Evolutionary conservation across 2,888 invertebrate species (phyloP).

Genomic region (Eupithecia centaureata): DNA sequence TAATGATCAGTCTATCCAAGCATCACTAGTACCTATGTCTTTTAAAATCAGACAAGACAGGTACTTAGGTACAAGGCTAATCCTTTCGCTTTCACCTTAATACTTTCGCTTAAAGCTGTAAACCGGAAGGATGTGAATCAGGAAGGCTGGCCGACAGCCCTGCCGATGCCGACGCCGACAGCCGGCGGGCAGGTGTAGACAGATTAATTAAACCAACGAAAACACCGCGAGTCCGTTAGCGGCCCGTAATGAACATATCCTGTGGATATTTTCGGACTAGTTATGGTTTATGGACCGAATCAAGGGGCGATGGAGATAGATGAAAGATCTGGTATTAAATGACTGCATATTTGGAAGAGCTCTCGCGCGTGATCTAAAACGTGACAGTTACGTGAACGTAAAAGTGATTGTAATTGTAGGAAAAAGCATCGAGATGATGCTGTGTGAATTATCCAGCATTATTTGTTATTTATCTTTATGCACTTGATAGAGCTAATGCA

Average conservation of each 20-base stretch:
- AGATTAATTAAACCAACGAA: conserved; percentile 69
- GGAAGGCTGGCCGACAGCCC: conserved; percentile 31
- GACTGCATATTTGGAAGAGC: background rate
- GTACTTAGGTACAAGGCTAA: background rate
- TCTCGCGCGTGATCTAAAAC: background rate
- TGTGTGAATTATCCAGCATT: too few relatives aligned
- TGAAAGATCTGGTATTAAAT: conserved; percentile 5
- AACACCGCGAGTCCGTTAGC: conserved; percentile 49
- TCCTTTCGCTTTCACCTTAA: conserved; percentile 7
- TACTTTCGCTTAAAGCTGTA: conserved; percentile 15
- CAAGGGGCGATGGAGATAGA: conserved; percentile 24
- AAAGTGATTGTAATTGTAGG: too few relatives aligned
- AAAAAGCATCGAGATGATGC: background rate
- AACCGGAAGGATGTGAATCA: conserved; percentile 25
- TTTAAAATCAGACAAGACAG: too few relatives aligned
- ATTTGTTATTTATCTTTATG: too few relatives aligned
- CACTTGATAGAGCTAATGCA: too few relatives aligned
- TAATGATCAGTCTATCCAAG: background rate
- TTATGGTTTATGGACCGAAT: conserved; percentile 46
- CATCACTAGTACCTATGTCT: too few relatives aligned
- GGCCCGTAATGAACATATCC: conserved; percentile 55
- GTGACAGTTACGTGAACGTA: too few relatives aligned
- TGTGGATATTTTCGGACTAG: conserved; percentile 51
- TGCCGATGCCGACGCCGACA: conserved; percentile 28
- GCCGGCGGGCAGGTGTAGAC: conserved; percentile 65